Base-by-base conservation (phyloP, 1,140 invertebrate genomes). In the Nebria ingens region DNA sequence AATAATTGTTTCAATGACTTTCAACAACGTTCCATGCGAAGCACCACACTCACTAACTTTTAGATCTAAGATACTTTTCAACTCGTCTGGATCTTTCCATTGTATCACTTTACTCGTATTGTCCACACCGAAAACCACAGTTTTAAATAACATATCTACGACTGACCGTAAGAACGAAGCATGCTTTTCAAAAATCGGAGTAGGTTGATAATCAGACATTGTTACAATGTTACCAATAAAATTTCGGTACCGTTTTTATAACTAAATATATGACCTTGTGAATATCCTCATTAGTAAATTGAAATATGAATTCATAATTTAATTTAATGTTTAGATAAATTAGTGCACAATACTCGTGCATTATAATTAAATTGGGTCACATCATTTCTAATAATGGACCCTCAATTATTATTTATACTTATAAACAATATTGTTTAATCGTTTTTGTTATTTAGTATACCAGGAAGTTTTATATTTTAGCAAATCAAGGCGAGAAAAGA, bases 11-110 rank as follows among this genome's bases (percentile, higher is more conserved):
- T 68, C 58, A 13, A 76, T 62, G 13, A 71, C 53, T 9, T 62
- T 21, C 22, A 78, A 34, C 12, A 79, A 60, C 51, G 68, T 61
- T 9, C 72, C 68, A 11, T 76, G 69, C 34, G 57, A 61, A 9
- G 64, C 64, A 3, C 72, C 72, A 23, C 51, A 57, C 51, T 71
- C 67, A 1, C 68, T 55, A 3, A 68, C 52, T 21, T 69, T 55
- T 21, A 69, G 64, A 58, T 71, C 66, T 20, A 79, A 64, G 12
- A 68, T 61, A 13, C 66, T 56, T 29, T 63, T n/a, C 42, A 73
- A 55, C 20, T 69, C 61, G 25, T 64, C 59, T 1, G 71, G 68
- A 23, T 64, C 62, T 56, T 67, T 65, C 71, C 70, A 73, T 51
- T 68, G 57, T 4, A 68, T 54, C 1, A 73, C 72, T 58, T 70